Evolutionary conservation across 1,140 invertebrate species (phyloP).

Genomic region (Bombus turneri): DNA sequence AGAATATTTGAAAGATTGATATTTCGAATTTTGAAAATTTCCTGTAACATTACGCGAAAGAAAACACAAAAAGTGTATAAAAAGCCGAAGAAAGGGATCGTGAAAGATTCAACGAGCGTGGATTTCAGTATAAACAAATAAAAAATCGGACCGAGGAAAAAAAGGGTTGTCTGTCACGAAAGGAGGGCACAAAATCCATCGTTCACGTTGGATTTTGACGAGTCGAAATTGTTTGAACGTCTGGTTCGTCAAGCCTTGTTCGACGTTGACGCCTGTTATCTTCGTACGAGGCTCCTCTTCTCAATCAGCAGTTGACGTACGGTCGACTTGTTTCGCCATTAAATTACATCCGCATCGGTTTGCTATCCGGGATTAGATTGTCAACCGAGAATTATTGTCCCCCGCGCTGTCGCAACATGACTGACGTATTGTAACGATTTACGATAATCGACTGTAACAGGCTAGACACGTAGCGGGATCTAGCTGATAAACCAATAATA

Average conservation of each 20-base stretch:
- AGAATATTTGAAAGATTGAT: too few species aligned
- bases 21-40: too few species aligned
- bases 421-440: slow-evolving; percentile 72
- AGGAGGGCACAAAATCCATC: background rate
- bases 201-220: background rate
- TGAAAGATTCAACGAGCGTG: background rate
- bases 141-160: background rate
- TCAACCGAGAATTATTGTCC: slow-evolving; percentile 70
- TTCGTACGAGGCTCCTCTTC: slow-evolving; percentile 47
- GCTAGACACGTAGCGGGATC: slow-evolving; percentile 43
- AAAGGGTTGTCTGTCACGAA: background rate
- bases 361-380: slow-evolving; percentile 69
- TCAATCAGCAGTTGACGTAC: slow-evolving; percentile 64
- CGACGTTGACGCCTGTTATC: slow-evolving; percentile 48
- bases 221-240: slow-evolving; percentile 9
- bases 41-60: too few species aligned
- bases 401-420: slow-evolving; percentile 59
- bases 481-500: slow-evolving; percentile 69
- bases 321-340: slow-evolving; percentile 68
- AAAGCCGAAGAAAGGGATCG: background rate
- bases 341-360: slow-evolving; percentile 69
- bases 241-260: background rate
- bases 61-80: background rate
- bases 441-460: slow-evolving; percentile 71
- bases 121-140: background rate